phyloP scores from a whole-genome alignment of 1,140 invertebrate genomes.

The Camponotus floridanus region DNA sequence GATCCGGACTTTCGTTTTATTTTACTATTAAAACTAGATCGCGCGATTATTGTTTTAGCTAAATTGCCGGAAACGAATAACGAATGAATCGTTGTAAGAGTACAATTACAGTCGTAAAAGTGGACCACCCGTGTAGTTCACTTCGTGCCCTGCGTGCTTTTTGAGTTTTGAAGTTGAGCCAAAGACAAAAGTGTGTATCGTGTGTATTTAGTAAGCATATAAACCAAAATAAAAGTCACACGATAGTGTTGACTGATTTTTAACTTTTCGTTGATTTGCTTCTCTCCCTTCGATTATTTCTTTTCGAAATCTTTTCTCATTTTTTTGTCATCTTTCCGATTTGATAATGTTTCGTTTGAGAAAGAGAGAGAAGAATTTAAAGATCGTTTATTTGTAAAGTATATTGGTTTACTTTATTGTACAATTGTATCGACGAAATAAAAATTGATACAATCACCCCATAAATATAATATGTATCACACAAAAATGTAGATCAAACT shows the following conservation, averaged over 20 bases:
- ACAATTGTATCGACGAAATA: background rate
- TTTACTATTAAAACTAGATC: background rate
- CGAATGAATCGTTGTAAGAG: slow-evolving; percentile 2
- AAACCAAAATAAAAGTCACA: slow-evolving; percentile 39
- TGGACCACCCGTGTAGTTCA: slow-evolving; percentile 4
- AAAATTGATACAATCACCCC: background rate
- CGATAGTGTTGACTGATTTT: slow-evolving; percentile 12
- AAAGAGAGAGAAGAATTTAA: background rate
- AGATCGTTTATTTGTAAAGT: background rate
- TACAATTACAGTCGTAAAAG: background rate
- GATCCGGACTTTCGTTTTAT: background rate
- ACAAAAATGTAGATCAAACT: background rate
- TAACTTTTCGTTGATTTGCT: background rate
- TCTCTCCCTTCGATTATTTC: slow-evolving; percentile 32
- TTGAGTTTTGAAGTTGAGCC: background rate
- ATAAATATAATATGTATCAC: background rate
- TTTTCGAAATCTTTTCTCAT: background rate
- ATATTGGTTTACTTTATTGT: background rate
- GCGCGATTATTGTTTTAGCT: background rate
- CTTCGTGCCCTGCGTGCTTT: background rate
- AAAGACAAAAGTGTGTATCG: too few species aligned
- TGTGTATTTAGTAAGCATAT: slow-evolving; percentile 4
- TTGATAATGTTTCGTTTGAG: too few species aligned
- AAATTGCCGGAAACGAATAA: background rate
- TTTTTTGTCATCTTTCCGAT: background rate